A percentile compares a stretch with the other conserved stretches of the same genome.
These are phyloP conservation scores for Reinhardtius hippoglossoides DNA, from an alignment of 2,113 vertebrate genomes.

Conservation along the genomic window DNA sequence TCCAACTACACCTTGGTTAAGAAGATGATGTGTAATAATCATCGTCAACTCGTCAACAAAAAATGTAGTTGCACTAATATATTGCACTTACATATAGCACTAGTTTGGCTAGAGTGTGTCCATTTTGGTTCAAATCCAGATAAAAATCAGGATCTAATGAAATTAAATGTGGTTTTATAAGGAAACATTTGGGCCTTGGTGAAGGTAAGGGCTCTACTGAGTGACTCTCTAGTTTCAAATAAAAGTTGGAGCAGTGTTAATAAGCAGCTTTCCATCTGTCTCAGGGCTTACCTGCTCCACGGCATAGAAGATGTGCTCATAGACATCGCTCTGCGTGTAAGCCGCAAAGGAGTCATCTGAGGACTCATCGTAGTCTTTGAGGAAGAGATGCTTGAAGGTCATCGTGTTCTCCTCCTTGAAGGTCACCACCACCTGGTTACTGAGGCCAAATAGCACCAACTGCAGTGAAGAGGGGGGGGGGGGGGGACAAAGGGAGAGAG, in stretches of 20 bases:
- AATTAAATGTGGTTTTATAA: too few relatives aligned
- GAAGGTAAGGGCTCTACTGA: too few relatives aligned
- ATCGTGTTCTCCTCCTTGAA: constrained; percentile 96
- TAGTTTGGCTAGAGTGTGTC: too few relatives aligned
- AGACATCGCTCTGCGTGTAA: constrained; percentile 88
- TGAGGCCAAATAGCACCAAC: constrained; percentile 95
- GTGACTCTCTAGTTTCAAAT: not conserved
- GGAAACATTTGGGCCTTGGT: too few relatives aligned
- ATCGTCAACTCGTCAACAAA: too few relatives aligned
- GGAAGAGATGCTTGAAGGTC: constrained; percentile 93
- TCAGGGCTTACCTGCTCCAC: constrained; percentile 84
- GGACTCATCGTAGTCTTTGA: constrained; percentile 88
- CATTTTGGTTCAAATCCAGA: too few relatives aligned
- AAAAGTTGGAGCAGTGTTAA: not conserved
- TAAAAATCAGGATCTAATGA: too few relatives aligned
- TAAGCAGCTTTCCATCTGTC: not conserved
- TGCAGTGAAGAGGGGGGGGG: constrained; percentile 58
- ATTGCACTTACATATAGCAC: too few relatives aligned
- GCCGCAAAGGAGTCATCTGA: constrained; percentile 82
- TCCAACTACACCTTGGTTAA: too few relatives aligned
- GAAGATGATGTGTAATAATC: too few relatives aligned
- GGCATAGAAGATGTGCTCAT: constrained; percentile 83
- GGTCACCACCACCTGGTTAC: constrained; percentile 95
- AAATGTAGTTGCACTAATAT: too few relatives aligned
- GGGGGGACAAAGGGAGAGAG: not conserved